Conservation (phyloP, 1,140 invertebrate genomes). For the Bombus turneri region DNA sequence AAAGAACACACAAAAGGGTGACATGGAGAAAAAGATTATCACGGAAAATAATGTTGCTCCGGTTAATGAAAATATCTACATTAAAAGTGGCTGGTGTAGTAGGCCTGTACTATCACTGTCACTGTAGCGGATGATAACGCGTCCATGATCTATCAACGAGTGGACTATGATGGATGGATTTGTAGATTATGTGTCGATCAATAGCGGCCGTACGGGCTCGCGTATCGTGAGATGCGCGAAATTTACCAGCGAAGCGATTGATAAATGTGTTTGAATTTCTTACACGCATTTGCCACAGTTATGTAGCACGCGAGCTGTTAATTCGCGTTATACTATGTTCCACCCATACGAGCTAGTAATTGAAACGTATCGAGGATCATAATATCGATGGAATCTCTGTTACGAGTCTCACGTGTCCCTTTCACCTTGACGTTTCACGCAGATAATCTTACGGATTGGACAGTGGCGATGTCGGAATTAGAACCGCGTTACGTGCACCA, state of each 20-base stretch:
- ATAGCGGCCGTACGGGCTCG: neutral
- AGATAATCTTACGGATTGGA: neutral
- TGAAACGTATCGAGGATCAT: conserved; percentile 5
- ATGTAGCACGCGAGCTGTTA: neutral
- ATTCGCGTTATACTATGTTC: neutral
- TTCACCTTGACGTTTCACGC: neutral
- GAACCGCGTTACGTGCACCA: neutral
- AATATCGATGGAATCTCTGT: neutral
- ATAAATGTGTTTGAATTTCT: conserved; percentile 50
- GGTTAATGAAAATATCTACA: conserved; percentile 11
- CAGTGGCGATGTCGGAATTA: neutral
- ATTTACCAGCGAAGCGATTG: conserved; percentile 33
- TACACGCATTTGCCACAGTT: conserved; percentile 15
- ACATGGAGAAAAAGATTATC: no score
- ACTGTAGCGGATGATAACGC: conserved; percentile 10
- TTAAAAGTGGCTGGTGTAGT: conserved; percentile 21
- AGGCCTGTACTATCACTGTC: conserved; percentile 31
- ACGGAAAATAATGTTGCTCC: neutral
- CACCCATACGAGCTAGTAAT: neutral
- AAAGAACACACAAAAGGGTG: no score
- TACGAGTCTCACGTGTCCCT: no score
- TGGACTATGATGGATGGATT: conserved; percentile 50
- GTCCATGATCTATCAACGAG: conserved; percentile 49
- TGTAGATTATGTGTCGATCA: conserved; percentile 53
- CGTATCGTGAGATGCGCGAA: conserved; percentile 27